Base-by-base conservation (phyloP, 2,113 vertebrate genomes). In the Boulengeromyrus knoepffleri region DNA sequence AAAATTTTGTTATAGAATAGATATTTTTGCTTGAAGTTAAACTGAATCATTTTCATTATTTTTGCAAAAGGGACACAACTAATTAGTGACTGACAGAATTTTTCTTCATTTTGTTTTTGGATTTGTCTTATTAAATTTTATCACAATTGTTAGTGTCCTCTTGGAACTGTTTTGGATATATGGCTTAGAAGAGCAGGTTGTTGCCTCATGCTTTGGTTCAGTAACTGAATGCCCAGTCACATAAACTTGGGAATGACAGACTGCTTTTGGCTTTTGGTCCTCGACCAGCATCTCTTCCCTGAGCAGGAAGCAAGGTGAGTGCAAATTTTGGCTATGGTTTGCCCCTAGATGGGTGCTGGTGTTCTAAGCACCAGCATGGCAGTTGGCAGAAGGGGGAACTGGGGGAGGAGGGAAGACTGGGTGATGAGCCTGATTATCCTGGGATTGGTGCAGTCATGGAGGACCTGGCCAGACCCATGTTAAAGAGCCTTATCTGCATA, bases 271-370 rank as follows among this genome's bases (percentile, higher is more conserved):
- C 74, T 77, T 85, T 92, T 84, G 90, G 85, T 92, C 91, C 84
- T 49, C 5, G 27, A 91, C 88, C 88, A 86, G 46, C 88, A 52
- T 92, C 19, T 89, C 4, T 74, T 89, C 85, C 84, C 89, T 90
- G 85, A 94, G 92, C 90, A 87, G 85, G 90, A 66, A 91, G 91
- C 89, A 89, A 90, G 92, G 92, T 92, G 89, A 91, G 90, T 91
- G 93, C 92, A 93, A 93, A 90, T 90, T 31, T 91, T 91, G 92
- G 94, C 94, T 91, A 91, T 92, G 93, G 94, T 93, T 93, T 93
- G 93, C 94, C 94, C 94, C 91, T 94, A 95, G 95, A 95, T 95
- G 95, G 95, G 94, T 93, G 93, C 93, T 93, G 94, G 94, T 94
- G 94, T 94, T 94, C 93, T 94, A 94, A 95, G 94, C 94, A 94